phyloP scores from a whole-genome alignment of 2,797 vertebrate species.

The Ctenopoma kingsleyae region DNA sequence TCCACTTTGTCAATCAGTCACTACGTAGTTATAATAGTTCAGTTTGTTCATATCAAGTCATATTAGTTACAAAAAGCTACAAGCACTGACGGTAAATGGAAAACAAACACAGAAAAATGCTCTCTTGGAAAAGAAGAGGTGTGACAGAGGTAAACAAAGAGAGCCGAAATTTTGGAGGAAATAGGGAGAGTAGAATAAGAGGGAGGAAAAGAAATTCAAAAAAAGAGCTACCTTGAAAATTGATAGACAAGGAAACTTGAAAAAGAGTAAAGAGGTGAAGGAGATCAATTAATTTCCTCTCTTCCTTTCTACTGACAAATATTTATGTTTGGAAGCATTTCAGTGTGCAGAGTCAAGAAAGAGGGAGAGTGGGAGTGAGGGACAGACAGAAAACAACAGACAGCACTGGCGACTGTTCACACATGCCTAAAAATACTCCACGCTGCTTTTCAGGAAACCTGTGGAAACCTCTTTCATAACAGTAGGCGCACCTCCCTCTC shows the following conservation, averaged over 20 bases:
- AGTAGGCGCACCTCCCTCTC: constrained; percentile 15
- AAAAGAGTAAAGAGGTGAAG: constrained; percentile 31
- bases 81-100: constrained; percentile 19
- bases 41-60: neutral
- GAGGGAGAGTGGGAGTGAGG: neutral
- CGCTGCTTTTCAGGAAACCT: constrained; percentile 76
- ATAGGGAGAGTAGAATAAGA: constrained; percentile 19
- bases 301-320: constrained; percentile 49
- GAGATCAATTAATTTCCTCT: constrained; percentile 55
- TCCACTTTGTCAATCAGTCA: neutral
- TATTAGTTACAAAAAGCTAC: neutral
- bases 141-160: constrained; percentile 65
- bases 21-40: neutral
- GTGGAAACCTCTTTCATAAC: constrained; percentile 46
- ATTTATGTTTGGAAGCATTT: constrained; percentile 53
- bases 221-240: constrained; percentile 22
- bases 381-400: constrained; percentile 29
- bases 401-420: constrained; percentile 53
- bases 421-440: constrained; percentile 70
- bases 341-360: constrained; percentile 40
- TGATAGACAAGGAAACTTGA: constrained; percentile 41
- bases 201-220: constrained; percentile 1
- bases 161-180: constrained; percentile 29
- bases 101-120: constrained; percentile 33
- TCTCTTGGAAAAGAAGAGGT: constrained; percentile 23